phyloP scores from a whole-genome alignment of 2,113 vertebrate genomes.

The Austrofundulus limnaeus region DNA sequence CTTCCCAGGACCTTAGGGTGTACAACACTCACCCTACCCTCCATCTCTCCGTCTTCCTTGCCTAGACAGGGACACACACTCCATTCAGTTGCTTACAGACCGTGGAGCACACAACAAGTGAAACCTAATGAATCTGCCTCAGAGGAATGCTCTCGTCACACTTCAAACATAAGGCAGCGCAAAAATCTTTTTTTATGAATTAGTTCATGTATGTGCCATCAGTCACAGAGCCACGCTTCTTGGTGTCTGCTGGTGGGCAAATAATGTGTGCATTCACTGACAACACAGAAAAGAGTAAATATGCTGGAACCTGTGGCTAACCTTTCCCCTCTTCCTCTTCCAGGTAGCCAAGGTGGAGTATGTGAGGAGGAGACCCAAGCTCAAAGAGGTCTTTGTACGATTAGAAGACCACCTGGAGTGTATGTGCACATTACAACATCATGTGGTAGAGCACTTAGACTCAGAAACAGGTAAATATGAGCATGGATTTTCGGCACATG shows the following conservation, averaged over 20 bases:
- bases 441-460: conserved; percentile 87
- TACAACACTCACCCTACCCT: conserved; percentile 2
- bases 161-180: conserved; percentile 38
- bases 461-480: conserved; percentile 87
- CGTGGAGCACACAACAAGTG: conserved; percentile 35
- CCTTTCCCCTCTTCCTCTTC: conserved; percentile 30
- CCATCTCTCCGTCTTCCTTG: conserved; percentile 30
- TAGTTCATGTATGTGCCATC: conserved; percentile 52
- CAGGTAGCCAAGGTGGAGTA: conserved; percentile 99
- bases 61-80: conserved; percentile 48
- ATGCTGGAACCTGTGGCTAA: conserved; percentile 16
- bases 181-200: conserved; percentile 26
- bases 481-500: background rate
- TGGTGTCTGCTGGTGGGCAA: conserved; percentile 17
- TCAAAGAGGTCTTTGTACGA: conserved; percentile 96
- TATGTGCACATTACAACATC: conserved; percentile 85
- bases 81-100: conserved; percentile 53
- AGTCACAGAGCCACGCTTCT: conserved; percentile 47
- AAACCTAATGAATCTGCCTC: conserved; percentile 47
- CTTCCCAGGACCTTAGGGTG: conserved; percentile 41
- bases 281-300: conserved; percentile 18
- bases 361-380: conserved; percentile 91
- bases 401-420: conserved; percentile 98
- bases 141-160: conserved; percentile 58
- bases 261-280: conserved; percentile 24